Conservation (phyloP, 2,888 invertebrate species). For the Parnassius apollo region DNA sequence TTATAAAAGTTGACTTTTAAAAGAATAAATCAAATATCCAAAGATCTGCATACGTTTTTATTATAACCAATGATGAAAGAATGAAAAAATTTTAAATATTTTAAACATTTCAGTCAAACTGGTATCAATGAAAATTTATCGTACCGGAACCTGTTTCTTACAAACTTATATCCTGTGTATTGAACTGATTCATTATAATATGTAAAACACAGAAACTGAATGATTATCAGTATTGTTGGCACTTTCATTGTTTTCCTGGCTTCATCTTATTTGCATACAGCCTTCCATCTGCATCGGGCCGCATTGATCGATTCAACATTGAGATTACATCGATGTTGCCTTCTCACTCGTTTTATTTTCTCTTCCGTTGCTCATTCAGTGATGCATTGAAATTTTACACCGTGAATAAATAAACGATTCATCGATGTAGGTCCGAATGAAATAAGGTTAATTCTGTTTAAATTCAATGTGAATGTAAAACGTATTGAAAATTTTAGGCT, state of each 20-base stretch:
- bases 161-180: slow-evolving; percentile 33
- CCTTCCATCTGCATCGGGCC: slow-evolving; percentile 54
- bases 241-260: slow-evolving; percentile 66
- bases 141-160: slow-evolving; percentile 12
- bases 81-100: not conserved
- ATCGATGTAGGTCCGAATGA: slow-evolving; percentile 27
- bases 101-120: not conserved
- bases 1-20: too few relatives aligned
- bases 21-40: too few relatives aligned
- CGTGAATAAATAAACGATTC: slow-evolving; percentile 50
- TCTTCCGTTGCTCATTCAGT: slow-evolving; percentile 42
- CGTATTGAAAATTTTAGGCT: too few relatives aligned
- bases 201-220: slow-evolving; percentile 37
- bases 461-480: not conserved
- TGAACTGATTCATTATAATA: slow-evolving; percentile 30
- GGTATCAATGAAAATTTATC: not conserved
- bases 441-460: slow-evolving; percentile 25
- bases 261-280: slow-evolving; percentile 67
- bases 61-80: too few relatives aligned
- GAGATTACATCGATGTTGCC: slow-evolving; percentile 49
- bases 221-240: slow-evolving; percentile 65
- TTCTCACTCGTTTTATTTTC: slow-evolving; percentile 41
- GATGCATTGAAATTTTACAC: slow-evolving; percentile 63
- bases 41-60: too few relatives aligned
- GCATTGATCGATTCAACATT: slow-evolving; percentile 45